These are phyloP conservation scores for Argyrosomus regius DNA, from an alignment of 2,797 vertebrate genomes.

Conservation along the genomic window DNA sequence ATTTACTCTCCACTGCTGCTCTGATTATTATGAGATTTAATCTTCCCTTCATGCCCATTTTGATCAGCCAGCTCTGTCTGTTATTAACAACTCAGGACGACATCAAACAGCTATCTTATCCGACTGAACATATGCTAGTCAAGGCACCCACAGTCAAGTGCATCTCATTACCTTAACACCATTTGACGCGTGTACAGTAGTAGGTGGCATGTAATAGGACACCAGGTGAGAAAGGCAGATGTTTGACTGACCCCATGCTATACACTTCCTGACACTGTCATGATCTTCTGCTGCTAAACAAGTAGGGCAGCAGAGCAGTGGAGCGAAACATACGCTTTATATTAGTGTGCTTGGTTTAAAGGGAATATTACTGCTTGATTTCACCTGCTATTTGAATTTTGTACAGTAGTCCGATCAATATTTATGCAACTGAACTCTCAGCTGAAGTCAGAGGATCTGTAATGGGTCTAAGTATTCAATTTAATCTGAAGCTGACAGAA, in stretches of 20 bases:
- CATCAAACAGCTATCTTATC: slow-evolving; percentile 68
- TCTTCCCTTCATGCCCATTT: slow-evolving; percentile 33
- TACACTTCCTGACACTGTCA: slow-evolving; percentile 48
- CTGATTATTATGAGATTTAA: slow-evolving; percentile 22
- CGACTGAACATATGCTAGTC: slow-evolving; percentile 65
- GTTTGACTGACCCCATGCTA: slow-evolving; percentile 70
- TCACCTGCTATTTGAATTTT: slow-evolving; percentile 54
- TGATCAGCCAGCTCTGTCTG: slow-evolving; percentile 53
- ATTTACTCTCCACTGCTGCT: slow-evolving; percentile 20
- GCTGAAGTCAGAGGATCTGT: slow-evolving; percentile 53
- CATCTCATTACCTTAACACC: slow-evolving; percentile 75
- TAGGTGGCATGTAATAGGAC: slow-evolving; percentile 64
- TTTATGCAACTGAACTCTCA: slow-evolving; percentile 61
- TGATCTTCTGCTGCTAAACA: slow-evolving; percentile 64
- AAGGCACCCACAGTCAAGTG: slow-evolving; percentile 62
- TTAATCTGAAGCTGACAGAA: slow-evolving; percentile 52
- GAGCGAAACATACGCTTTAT: slow-evolving; percentile 48
- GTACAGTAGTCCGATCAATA: slow-evolving; percentile 55
- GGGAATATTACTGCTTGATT: slow-evolving; percentile 43
- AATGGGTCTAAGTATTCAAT: slow-evolving; percentile 53
- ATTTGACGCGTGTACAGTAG: slow-evolving; percentile 50
- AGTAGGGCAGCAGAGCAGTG: slow-evolving; percentile 51
- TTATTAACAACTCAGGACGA: slow-evolving; percentile 59
- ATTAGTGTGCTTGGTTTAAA: slow-evolving; percentile 51
- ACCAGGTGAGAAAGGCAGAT: slow-evolving; percentile 75